Conservation (phyloP, 2,888 invertebrate species). For the Acrobasis suavella region DNA sequence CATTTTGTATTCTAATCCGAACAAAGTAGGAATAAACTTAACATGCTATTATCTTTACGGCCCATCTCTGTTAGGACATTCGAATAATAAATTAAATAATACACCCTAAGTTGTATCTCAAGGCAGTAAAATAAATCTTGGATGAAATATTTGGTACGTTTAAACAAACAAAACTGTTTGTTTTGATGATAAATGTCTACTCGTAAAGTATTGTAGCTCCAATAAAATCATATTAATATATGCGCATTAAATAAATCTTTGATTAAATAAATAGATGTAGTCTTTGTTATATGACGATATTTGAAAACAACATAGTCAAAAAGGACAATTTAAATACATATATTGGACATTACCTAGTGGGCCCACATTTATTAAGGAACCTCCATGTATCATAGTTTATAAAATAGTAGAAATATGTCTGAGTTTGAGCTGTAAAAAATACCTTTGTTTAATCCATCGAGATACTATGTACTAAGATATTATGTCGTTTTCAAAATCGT, state of each 20-base stretch:
- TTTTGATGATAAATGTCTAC: slow-evolving; percentile 12
- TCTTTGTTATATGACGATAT: background rate
- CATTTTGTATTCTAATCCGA: slow-evolving; percentile 28
- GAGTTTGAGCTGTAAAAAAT: no score
- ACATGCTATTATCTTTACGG: slow-evolving; percentile 21
- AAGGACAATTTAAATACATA: no score
- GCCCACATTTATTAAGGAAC: no score
- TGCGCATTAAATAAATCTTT: background rate
- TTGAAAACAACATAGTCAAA: background rate
- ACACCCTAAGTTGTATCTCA: slow-evolving; percentile 13
- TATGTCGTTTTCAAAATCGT: no score
- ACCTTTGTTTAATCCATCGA: no score
- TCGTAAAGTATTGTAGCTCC: background rate
- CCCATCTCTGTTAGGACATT: slow-evolving; percentile 18
- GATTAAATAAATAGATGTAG: background rate
- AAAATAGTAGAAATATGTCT: no score
- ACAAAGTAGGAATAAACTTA: slow-evolving; percentile 29
- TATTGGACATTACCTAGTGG: no score
- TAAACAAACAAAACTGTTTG: slow-evolving; percentile 8
- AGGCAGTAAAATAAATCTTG: slow-evolving; percentile 15
- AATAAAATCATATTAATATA: background rate
- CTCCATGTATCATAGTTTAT: no score
- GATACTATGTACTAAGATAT: no score
- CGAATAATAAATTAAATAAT: slow-evolving; percentile 18
- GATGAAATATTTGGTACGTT: slow-evolving; percentile 17